Conservation (phyloP, 1,140 invertebrate species). For the Heliconius himera region DNA sequence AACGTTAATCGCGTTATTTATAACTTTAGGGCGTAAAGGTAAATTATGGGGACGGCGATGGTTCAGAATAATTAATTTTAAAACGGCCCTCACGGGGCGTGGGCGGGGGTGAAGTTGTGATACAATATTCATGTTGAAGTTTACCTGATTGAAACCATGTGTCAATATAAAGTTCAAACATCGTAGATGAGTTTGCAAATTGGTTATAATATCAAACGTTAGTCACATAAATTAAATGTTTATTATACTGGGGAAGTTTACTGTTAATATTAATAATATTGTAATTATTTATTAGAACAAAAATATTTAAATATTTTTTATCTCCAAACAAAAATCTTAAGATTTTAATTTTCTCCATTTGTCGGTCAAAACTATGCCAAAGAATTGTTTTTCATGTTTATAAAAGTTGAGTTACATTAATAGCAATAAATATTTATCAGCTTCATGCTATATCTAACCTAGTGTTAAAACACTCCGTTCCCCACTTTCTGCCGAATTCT, state of each 20-base stretch:
- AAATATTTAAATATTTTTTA: too few species aligned
- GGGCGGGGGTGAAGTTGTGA: slow-evolving; percentile 1
- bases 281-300: too few species aligned
- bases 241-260: neutral
- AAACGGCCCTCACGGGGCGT: slow-evolving; percentile 7
- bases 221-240: neutral
- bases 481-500: too few species aligned
- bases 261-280: too few species aligned
- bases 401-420: neutral
- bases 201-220: neutral
- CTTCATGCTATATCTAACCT: too few species aligned
- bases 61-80: slow-evolving; percentile 32
- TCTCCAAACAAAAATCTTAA: too few species aligned
- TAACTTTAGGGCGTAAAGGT: slow-evolving; percentile 19
- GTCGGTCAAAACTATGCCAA: too few species aligned
- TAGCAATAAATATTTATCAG: neutral
- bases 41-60: slow-evolving; percentile 31
- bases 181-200: neutral
- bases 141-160: slow-evolving; percentile 22
- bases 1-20: slow-evolving; percentile 26
- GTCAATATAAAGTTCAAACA: slow-evolving; percentile 14
- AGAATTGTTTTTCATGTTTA: neutral
- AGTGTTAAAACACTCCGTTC: too few species aligned
- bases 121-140: slow-evolving; percentile 32
- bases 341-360: too few species aligned